Percentiles rank a stretch among this genome's conserved stretches.
Evolutionary conservation across 2,888 invertebrate genomes (phyloP).

Genomic region (Platycheirus albimanus): DNA sequence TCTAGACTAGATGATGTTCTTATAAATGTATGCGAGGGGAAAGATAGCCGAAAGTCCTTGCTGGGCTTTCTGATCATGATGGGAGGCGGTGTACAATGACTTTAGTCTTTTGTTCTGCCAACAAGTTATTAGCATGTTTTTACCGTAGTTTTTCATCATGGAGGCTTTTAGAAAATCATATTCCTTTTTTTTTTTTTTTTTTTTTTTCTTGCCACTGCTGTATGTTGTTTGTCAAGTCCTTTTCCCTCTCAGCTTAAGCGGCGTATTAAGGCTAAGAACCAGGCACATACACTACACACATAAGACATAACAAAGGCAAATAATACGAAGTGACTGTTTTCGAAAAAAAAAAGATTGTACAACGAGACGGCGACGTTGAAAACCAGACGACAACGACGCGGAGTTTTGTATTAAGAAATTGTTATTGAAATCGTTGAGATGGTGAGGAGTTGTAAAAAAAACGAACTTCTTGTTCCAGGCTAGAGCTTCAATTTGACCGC

Average conservation of each 20-base stretch:
- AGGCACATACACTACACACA: not conserved
- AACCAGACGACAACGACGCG: conserved; percentile 25
- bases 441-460: not conserved
- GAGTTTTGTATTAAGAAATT: conserved; percentile 7
- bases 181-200: conserved; percentile 24
- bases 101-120: conserved; percentile 62
- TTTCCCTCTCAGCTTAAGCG: conserved; percentile 41
- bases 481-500: too few relatives aligned
- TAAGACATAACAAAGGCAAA: conserved; percentile 30
- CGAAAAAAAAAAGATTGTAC: not conserved
- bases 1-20: conserved; percentile 53
- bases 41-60: conserved; percentile 21
- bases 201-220: not conserved
- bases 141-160: conserved; percentile 47
- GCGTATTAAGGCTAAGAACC: conserved; percentile 64
- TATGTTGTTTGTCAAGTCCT: conserved; percentile 36
- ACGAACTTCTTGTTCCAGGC: too few relatives aligned
- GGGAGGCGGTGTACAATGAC: conserved; percentile 46
- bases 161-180: conserved; percentile 33
- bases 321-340: conserved; percentile 22
- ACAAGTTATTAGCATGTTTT: conserved; percentile 70
- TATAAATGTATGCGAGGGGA: not conserved
- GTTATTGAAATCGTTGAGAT: not conserved
- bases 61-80: conserved; percentile 18
- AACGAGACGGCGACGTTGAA: too few relatives aligned